Evolutionary conservation across 2,888 invertebrate species (phyloP).

Genomic region (Ptycholaimellus sp.): DNA sequence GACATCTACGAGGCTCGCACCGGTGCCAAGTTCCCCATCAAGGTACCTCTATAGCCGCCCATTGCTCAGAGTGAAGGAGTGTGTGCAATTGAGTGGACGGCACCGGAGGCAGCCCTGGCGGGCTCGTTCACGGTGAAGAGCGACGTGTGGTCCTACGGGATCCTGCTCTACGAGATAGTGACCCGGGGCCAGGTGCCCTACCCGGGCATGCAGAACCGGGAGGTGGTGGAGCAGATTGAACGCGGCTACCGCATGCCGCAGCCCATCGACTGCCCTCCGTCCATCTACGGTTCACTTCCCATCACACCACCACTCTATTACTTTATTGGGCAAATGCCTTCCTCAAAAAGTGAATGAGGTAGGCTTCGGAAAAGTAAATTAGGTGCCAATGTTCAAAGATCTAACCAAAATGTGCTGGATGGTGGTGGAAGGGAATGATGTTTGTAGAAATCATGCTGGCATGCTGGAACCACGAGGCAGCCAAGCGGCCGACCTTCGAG

Average conservation of each 20-base stretch:
- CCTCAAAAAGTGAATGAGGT: no score
- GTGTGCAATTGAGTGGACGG: conserved; percentile 63
- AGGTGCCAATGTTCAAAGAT: no score
- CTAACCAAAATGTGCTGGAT: no score
- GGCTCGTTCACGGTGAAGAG: conserved; percentile 81
- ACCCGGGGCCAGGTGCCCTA: conserved; percentile 42
- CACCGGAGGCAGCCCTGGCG: conserved; percentile 84
- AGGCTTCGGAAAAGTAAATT: neutral
- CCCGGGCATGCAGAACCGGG: conserved; percentile 68
- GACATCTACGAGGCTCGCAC: conserved; percentile 35
- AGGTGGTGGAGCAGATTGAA: conserved; percentile 86
- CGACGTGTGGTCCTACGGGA: conserved; percentile 70
- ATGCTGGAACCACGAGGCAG: conserved; percentile 72
- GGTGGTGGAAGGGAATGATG: no score
- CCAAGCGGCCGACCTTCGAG: conserved; percentile 86
- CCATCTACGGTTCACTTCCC: conserved; percentile 74
- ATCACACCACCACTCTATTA: no score
- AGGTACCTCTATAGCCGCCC: conserved; percentile 23
- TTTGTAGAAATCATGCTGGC: conserved; percentile 49
- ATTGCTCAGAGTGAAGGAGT: neutral
- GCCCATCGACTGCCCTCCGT: conserved; percentile 56
- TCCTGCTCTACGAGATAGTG: conserved; percentile 30
- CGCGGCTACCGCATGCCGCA: conserved; percentile 91
- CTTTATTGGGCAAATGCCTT: no score
- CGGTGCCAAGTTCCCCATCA: conserved; percentile 61